Evolutionary conservation across 2,113 vertebrate genomes (phyloP), one percentile per base, ranked within the genome.

Genomic region (Capreolus pygargus): DNA sequence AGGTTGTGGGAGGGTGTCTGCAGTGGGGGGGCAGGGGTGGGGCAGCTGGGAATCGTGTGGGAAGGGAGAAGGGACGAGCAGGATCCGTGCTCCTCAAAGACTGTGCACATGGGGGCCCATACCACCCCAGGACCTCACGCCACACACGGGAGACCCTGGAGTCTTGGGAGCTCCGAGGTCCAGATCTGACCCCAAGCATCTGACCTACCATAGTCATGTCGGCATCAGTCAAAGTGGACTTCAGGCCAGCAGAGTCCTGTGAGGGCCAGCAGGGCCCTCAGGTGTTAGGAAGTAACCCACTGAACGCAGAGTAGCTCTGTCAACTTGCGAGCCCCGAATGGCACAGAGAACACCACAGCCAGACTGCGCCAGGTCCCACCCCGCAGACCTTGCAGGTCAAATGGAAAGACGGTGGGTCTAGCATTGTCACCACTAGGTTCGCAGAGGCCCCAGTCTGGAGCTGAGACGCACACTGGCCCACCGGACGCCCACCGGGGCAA

Each of bases 121-220:
- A 27, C 4, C 28, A 5, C 12, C 25, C 23, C 3, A 33, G 0
- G 13, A 39, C 25, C 17, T 33, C 52, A 39, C 0, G 11, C 23
- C 39, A 36, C 21, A 33, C 19, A 0, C 1, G 17, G 47, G 25
- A 43, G 27, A n/a, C 70, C n/a, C 28, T 6, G 45, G 28, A 36
- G 33, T 27, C 30, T 43, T 19, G 4, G 47, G 33, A 74, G 3
- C 67, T 25, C 5, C 5, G 1, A n/a, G 15, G 45, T 55, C 90
- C 39, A 5, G 50, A 30, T 8, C 64, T 27, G 1, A 9, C 1
- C 11, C 17, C 21, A 19, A 45, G 83, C 43, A 7, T 3, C 55
- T 27, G 58, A 47, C 11, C 6, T 15, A 6, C 13, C 2, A 0
- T 2, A 9, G 25, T 19, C 50, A 7, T 9, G 5, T n/a, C 43